Base-by-base conservation (phyloP, 2,888 invertebrate species). In the Troilus luridus region DNA sequence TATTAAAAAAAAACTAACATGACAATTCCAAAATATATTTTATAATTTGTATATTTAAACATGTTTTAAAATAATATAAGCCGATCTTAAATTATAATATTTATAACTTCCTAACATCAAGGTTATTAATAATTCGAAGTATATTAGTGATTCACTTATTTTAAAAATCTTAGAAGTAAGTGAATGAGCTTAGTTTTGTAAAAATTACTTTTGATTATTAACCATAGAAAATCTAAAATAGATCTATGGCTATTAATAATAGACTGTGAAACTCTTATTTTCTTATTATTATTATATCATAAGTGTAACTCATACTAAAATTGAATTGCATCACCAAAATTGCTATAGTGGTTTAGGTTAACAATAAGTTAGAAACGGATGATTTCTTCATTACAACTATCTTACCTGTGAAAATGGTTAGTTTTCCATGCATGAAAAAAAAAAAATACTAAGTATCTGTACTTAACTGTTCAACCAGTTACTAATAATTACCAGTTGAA, bases 1-100 rank as follows among this genome's bases (percentile, higher is more conserved):
- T 77, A 5, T 41, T 17, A 12, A 77, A 77, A 77, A 41, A 17
- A 17, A 41, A 21, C 17, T 77, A 77, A 7, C 72, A 17, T 77
- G 41, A 77, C 41, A 41, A 77, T 41, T 27, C 27, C 72, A 77
- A 17, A 77, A 41, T 77, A 19, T 67, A 41, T 27, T 67, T 41
- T 77, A 41, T 77, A 77, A 77, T 41, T 41, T 77, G 27, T 77
- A 72, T 72, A 41, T 77, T 77, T 77, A 41, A 77, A 77, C 72
- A 77, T 77, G 27, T 77, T 41, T 41, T 41, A 77, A 77, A 77
- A 77, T 0, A 41, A 41, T 77, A 77, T 77, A 17, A 17, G 27
- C 27, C 41, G 72, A 77, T 41, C 41, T 41, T 41, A 41, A 77
- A 41, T 17, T 77, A 77, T 77, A 19, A 41, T 41, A 41, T 77